Evolutionary conservation across 2,797 vertebrate species (phyloP).

Genomic region (Tenualosa ilisha): DNA sequence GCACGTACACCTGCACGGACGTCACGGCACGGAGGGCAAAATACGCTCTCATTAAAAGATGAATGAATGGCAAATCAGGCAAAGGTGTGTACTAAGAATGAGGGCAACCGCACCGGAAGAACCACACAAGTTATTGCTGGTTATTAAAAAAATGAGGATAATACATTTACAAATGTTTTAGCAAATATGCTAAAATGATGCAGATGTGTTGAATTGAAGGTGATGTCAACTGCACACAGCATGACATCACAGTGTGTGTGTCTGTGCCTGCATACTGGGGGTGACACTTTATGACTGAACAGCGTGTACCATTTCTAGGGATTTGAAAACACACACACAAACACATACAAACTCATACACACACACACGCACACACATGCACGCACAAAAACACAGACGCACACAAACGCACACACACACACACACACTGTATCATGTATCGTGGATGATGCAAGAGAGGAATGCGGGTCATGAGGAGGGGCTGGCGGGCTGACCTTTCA

Average conservation of each 20-base stretch:
- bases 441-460: not conserved
- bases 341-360: not conserved
- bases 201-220: not conserved
- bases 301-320: not conserved
- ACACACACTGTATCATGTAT: not conserved
- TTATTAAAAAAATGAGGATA: too few relatives aligned
- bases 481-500: conserved; percentile 81
- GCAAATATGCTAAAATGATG: not conserved
- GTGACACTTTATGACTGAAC: not conserved
- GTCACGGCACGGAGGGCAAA: not conserved
- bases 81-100: too few relatives aligned
- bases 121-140: too few relatives aligned
- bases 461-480: not conserved
- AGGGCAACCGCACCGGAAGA: too few relatives aligned
- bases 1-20: conserved; percentile 76
- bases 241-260: not conserved
- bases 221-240: not conserved
- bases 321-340: not conserved
- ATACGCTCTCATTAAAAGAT: too few relatives aligned
- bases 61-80: not conserved
- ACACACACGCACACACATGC: not conserved
- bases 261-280: not conserved
- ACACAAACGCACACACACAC: not conserved
- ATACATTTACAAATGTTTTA: too few relatives aligned
- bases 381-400: not conserved